Conservation (phyloP, 1,140 invertebrate genomes). For the Anthonomus grandis region DNA sequence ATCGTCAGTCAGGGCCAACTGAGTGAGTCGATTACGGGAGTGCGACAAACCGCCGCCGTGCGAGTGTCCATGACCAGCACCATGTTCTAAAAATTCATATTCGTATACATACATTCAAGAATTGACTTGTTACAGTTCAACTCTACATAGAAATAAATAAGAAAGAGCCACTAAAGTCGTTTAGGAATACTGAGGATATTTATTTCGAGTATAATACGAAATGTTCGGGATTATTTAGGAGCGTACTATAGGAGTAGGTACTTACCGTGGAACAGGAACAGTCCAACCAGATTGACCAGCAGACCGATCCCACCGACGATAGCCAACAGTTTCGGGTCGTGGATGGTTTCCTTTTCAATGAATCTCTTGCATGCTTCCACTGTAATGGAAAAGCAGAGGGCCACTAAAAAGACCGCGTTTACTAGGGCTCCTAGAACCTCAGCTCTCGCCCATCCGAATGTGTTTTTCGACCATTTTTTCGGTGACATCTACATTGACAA, state of each 20-base stretch:
- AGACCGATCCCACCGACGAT: slow-evolving; percentile 76
- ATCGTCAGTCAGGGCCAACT: slow-evolving; percentile 67
- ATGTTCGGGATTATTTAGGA: no score
- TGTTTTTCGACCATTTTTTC: slow-evolving; percentile 93
- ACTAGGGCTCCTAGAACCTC: slow-evolving; percentile 92
- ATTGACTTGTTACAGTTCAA: background rate
- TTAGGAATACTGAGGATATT: no score
- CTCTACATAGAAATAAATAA: no score
- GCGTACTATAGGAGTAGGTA: no score
- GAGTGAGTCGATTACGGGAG: slow-evolving; percentile 59
- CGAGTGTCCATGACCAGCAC: slow-evolving; percentile 66
- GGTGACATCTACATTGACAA: slow-evolving; percentile 76
- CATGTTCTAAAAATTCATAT: slow-evolving; percentile 61
- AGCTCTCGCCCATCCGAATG: slow-evolving; percentile 90
- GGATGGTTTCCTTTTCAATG: slow-evolving; percentile 79
- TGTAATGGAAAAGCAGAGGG: slow-evolving; percentile 88
- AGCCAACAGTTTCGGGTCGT: slow-evolving; percentile 72
- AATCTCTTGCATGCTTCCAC: slow-evolving; percentile 88
- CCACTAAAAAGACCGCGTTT: slow-evolving; percentile 90
- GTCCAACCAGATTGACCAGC: slow-evolving; percentile 77
- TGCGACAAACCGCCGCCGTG: slow-evolving; percentile 62
- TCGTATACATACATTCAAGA: background rate
- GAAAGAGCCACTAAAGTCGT: no score
- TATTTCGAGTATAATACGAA: no score
- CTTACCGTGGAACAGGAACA: slow-evolving; percentile 80